Evolutionary conservation across 2,888 invertebrate genomes (phyloP).

Genomic region (Salpingus planirostris): DNA sequence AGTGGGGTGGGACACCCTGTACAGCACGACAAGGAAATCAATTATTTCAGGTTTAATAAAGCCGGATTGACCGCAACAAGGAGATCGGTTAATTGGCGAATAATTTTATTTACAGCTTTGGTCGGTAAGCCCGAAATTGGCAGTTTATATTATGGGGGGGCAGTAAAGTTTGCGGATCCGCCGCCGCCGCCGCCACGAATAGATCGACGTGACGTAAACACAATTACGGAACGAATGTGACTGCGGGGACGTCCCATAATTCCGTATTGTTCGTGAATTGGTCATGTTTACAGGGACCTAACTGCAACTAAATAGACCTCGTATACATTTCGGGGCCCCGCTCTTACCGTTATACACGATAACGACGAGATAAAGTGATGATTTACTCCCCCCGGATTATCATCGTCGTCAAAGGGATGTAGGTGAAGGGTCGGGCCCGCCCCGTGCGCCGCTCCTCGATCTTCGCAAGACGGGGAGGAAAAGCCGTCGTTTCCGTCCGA

Average conservation of each 20-base stretch:
- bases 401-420: no score
- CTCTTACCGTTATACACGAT: no score
- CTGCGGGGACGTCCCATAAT: conserved; percentile 27
- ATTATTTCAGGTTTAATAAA: conserved; percentile 12
- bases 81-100: conserved; percentile 18
- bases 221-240: conserved; percentile 31
- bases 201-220: conserved; percentile 29
- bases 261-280: conserved; percentile 27
- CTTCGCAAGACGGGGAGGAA: no score
- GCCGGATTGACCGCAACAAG: conserved; percentile 11
- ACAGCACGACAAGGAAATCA: conserved; percentile 14
- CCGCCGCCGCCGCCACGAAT: conserved; percentile 11
- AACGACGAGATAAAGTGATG: no score
- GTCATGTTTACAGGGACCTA: conserved; percentile 16
- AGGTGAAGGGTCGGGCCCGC: no score
- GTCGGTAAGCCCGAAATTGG: conserved; percentile 20
- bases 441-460: no score
- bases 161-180: conserved; percentile 25
- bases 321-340: no score
- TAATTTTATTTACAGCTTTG: conserved; percentile 20
- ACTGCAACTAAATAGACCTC: conserved; percentile 16
- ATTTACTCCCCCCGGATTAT: no score
- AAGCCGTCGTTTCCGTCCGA: no score
- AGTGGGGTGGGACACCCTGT: no score
- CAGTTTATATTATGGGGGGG: conserved; percentile 25